phyloP scores from a whole-genome alignment of 2,888 invertebrate species.

The Platycheirus albimanus region DNA sequence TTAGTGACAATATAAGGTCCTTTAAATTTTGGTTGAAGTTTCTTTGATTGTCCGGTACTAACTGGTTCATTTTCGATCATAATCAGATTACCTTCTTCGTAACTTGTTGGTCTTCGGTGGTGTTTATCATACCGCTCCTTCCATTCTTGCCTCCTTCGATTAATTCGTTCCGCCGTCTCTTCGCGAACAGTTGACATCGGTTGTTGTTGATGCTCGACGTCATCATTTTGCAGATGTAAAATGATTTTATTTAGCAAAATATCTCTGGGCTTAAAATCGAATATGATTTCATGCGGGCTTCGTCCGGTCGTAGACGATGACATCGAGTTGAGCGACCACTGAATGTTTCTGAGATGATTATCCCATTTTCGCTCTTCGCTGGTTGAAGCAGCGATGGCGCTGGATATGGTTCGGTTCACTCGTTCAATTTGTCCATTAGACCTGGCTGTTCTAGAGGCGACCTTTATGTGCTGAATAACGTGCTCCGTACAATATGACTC shows the following conservation, averaged over 20 bases:
- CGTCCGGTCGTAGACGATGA: conserved; percentile 11
- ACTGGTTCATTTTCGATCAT: background rate
- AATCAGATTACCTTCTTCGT: background rate
- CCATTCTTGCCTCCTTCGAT: background rate
- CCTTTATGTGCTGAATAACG: conserved; percentile 74
- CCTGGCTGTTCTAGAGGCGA: conserved; percentile 75
- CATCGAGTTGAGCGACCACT: conserved; percentile 27
- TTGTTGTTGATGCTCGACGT: background rate
- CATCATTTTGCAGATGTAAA: conserved; percentile 7
- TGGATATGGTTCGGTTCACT: conserved; percentile 21
- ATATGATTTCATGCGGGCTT: conserved; percentile 17
- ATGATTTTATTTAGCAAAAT: conserved; percentile 26
- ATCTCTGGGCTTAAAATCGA: conserved; percentile 5
- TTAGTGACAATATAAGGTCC: too few relatives aligned
- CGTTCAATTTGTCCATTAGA: conserved; percentile 72
- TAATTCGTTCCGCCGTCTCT: background rate
- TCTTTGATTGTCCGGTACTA: background rate
- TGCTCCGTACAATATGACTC: conserved; percentile 64
- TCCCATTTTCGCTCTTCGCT: conserved; percentile 23
- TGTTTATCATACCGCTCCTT: background rate
- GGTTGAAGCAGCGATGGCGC: background rate
- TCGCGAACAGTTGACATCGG: background rate
- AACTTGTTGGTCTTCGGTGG: background rate
- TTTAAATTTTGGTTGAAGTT: background rate
- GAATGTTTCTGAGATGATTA: conserved; percentile 3